Evolutionary conservation across 2,797 vertebrate species (phyloP), one percentile per base, ranked within the genome.

Genomic region (Decapterus maruadsi): DNA sequence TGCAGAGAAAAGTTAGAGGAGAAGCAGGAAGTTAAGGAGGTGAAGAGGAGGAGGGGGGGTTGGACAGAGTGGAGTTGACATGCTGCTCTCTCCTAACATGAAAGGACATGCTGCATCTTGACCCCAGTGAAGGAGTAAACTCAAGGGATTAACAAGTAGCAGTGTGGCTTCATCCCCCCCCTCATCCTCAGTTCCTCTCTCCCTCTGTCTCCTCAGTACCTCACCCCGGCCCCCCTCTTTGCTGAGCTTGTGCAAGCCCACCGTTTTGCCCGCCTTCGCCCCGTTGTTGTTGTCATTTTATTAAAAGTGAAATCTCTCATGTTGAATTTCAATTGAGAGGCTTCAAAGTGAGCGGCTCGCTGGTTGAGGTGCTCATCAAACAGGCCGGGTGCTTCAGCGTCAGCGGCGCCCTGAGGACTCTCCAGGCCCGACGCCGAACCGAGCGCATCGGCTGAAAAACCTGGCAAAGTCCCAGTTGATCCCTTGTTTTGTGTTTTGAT

Each of bases 241-340:
- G 64, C 61, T n/a, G n/a, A 53, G 67, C 78, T 51, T 43, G 48
- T 53, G 40, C 2, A 3, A 46, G 71, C 76, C 64, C 50, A 42
- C 71, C 75, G 43, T 43, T 63, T 63, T 58, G 34, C 65, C 68
- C 5, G 8, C 75, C 69, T 65, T 80, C 78, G 46, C 76, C 76
- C 48, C 26, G 26, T 26, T 26, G 50, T 80, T 87, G 87, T 90
- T 81, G 78, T 84, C 66, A 84, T 73, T 82, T 87, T 92, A 84
- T 93, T 90, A 93, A 91, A 93, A 93, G 91, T 92, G 82, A 90
- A 91, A 84, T 90, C 81, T 83, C 84, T 71, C 83, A 83, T 88
- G 89, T 93, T 95, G 94, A 93, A 94, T 95, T 91, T 94, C 89
- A 95, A 95, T 93, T 56, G 80, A 90, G 87, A 82, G 90, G 93